phyloP scores from a whole-genome alignment of 2,113 vertebrate genomes.

The Ornithorhynchus anatinus region DNA sequence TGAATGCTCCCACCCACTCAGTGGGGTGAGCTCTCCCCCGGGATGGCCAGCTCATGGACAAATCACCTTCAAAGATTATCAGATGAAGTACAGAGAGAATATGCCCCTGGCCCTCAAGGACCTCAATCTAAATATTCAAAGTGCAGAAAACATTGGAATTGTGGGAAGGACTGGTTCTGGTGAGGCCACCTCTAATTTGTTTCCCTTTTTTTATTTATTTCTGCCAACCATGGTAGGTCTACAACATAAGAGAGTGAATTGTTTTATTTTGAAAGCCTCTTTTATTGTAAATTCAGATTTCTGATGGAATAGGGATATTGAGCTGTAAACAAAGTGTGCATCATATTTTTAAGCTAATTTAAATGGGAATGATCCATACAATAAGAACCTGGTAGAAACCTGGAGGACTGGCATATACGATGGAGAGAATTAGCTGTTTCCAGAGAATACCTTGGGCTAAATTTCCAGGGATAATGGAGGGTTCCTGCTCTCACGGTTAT shows the following conservation, averaged over 20 bases:
- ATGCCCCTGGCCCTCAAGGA: slow-evolving; percentile 73
- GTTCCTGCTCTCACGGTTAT: not conserved
- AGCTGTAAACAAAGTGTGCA: not conserved
- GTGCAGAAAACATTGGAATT: slow-evolving; percentile 80
- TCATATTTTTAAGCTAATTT: slow-evolving; percentile 25
- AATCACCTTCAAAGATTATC: slow-evolving; percentile 75
- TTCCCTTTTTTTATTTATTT: not conserved
- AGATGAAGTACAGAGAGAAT: slow-evolving; percentile 79
- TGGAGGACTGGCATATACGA: not conserved
- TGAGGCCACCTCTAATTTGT: slow-evolving; percentile 28
- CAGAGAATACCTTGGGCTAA: not conserved
- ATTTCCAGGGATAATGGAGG: not conserved
- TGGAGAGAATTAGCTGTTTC: not conserved
- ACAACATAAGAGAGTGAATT: not conserved
- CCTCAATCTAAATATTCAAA: slow-evolving; percentile 66
- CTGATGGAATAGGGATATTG: not conserved
- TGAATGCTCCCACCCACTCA: slow-evolving; percentile 62
- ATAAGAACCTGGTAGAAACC: not conserved
- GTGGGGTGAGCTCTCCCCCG: slow-evolving; percentile 51
- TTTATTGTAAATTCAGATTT: slow-evolving; percentile 6
- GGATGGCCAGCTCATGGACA: slow-evolving; percentile 73
- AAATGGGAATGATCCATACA: slow-evolving; percentile 4
- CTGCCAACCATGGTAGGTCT: not conserved
- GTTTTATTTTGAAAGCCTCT: not conserved
- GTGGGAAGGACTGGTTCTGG: slow-evolving; percentile 80